Evolutionary conservation across 2,888 invertebrate species (phyloP), one percentile per base, ranked within the genome.

Genomic region (Lamproptera curius): DNA sequence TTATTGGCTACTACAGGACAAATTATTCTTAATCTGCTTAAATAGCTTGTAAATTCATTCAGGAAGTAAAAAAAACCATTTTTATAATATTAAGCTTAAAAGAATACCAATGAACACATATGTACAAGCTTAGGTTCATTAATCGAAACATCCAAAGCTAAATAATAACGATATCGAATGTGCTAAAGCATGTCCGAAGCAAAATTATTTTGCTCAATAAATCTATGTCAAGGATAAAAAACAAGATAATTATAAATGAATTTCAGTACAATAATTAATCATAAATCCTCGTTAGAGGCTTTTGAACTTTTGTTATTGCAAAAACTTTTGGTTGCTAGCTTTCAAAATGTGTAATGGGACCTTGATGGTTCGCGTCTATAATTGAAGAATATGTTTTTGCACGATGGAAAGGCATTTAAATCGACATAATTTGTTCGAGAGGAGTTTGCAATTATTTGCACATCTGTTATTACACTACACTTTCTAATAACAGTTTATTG

Each of bases 231-330:
- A 48, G 48, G 48, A 20, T 38, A 5, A 31, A 9, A 3, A 17
- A 36, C 31, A 31, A 16, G 17, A 1, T 23, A 34, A 23, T 20
- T 14, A 47, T 11, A 15, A 26, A 35, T 15, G n/a, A 20, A 28
- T 33, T 42, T 16, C n/a, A 1, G 17, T 37, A 13, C 34, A 33
- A 41, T 51, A 16, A 46, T 38, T 41, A 47, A 44, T 51, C 41
- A 40, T 42, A 43, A 41, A 10, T 20, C 33, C 36, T 26, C 36
- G 35, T 41, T 31, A 39, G 35, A 44, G 16, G 10, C 15, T 35
- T 42, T 34, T 20, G 23, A n/a, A n/a, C n/a, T n/a, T n/a, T n/a
- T n/a, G n/a, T n/a, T n/a, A n/a, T n/a, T n/a, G n/a, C n/a, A n/a
- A n/a, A n/a, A n/a, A n/a, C n/a, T n/a, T n/a, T n/a, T n/a, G n/a